Conservation (phyloP, 2,888 invertebrate species). For the Allygus modestus region DNA sequence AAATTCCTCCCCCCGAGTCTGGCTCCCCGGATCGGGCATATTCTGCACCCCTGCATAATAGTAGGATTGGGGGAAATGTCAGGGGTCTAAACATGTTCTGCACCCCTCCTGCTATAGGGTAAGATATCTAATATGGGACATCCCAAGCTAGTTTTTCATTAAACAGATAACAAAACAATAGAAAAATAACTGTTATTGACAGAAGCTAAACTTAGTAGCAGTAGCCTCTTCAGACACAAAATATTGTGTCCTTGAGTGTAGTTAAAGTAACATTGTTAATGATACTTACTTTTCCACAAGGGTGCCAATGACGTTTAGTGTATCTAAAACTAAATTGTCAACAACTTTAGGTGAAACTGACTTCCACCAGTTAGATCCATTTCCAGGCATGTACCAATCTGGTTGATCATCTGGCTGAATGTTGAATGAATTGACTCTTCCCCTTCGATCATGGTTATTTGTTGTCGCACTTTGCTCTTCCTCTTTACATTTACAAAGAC, state of each 20-base stretch:
- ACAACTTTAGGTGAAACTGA: slow-evolving; percentile 74
- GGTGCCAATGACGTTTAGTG: slow-evolving; percentile 87
- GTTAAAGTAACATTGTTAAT: not conserved
- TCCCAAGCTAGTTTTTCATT: no score
- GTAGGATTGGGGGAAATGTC: no score
- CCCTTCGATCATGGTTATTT: slow-evolving; percentile 56
- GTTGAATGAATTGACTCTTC: slow-evolving; percentile 54
- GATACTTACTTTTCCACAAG: slow-evolving; percentile 89
- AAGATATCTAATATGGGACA: no score
- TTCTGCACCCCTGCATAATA: no score
- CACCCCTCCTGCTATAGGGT: no score
- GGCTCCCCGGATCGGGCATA: no score
- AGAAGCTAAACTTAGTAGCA: no score
- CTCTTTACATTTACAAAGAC: slow-evolving; percentile 66
- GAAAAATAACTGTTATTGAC: no score
- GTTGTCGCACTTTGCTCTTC: slow-evolving; percentile 58
- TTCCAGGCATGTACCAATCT: slow-evolving; percentile 63
- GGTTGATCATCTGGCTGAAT: slow-evolving; percentile 46
- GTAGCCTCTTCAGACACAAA: no score
- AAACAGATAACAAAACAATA: no score
- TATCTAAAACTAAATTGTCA: slow-evolving; percentile 88
- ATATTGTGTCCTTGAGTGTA: not conserved
- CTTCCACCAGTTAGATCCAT: slow-evolving; percentile 67
- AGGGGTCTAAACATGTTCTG: no score
- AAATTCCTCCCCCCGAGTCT: no score